These are phyloP conservation scores for Drosophila anomalata DNA, from an alignment of 2,888 invertebrate species.

Conservation along the genomic window DNA sequence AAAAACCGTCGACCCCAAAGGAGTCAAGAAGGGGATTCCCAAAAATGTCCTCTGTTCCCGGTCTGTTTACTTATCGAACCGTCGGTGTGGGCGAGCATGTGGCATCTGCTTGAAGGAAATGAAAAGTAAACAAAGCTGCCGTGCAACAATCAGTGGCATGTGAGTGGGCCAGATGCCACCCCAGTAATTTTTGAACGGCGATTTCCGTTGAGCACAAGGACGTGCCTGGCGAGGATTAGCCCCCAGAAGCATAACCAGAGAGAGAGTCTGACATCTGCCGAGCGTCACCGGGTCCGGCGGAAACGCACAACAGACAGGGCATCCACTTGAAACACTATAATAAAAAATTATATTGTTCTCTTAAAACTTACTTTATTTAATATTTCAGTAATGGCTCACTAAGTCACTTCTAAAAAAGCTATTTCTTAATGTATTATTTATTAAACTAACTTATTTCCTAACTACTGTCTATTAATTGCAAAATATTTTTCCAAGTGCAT, in stretches of 20 bases:
- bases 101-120: constrained; percentile 75
- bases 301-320: constrained; percentile 52
- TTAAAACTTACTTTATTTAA: not conserved
- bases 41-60: constrained; percentile 5
- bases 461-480: not conserved
- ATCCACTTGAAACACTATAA: constrained; percentile 3
- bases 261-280: constrained; percentile 59
- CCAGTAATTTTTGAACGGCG: constrained; percentile 58
- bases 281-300: constrained; percentile 63
- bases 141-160: constrained; percentile 35
- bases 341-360: too few species aligned
- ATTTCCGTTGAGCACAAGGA: constrained; percentile 55
- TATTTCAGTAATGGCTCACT: not conserved
- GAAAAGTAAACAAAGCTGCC: constrained; percentile 70
- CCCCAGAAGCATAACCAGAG: constrained; percentile 49
- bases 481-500: constrained; percentile 2
- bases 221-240: constrained; percentile 76
- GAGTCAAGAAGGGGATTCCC: constrained; percentile 32
- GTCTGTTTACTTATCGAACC: constrained; percentile 41
- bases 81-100: constrained; percentile 55
- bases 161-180: constrained; percentile 17
- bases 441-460: not conserved
- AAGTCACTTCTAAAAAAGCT: not conserved
- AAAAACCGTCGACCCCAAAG: constrained; percentile 33
- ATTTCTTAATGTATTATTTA: not conserved